These are phyloP conservation scores for Smittia aterrima DNA, from an alignment of 2,888 invertebrate species.

Conservation along the genomic window DNA sequence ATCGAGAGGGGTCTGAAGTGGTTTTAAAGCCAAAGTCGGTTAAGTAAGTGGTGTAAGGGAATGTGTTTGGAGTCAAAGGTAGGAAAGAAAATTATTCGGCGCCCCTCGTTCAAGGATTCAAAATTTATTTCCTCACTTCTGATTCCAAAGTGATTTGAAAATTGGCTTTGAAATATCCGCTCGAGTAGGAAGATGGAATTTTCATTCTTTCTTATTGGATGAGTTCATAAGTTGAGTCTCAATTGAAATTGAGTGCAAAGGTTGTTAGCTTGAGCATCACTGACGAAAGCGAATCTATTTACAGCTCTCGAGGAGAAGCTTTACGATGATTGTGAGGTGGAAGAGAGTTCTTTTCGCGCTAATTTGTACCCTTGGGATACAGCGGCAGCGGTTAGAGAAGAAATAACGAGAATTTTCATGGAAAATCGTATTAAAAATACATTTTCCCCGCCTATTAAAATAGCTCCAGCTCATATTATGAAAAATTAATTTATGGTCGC, in stretches of 20 bases:
- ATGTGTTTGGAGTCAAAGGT: too few relatives aligned
- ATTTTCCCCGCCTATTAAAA: conserved; percentile 5
- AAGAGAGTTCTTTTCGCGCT: neutral
- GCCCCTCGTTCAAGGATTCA: neutral
- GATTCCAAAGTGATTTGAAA: neutral
- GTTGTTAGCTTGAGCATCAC: too few relatives aligned
- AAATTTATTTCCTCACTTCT: neutral
- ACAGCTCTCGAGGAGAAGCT: neutral
- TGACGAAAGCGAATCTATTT: too few relatives aligned
- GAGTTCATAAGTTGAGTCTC: too few relatives aligned
- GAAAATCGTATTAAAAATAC: conserved; percentile 1
- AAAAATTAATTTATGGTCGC: conserved; percentile 35
- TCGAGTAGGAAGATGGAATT: neutral
- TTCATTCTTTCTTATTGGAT: neutral
- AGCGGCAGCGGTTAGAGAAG: neutral
- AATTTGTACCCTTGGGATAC: neutral
- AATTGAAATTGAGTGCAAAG: too few relatives aligned
- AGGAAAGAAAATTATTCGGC: too few relatives aligned
- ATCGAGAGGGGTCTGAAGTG: too few relatives aligned
- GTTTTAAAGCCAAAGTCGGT: too few relatives aligned
- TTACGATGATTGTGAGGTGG: neutral
- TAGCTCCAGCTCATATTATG: conserved; percentile 11
- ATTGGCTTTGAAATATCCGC: neutral
- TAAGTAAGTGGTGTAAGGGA: too few relatives aligned
- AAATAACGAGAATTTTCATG: neutral